Conservation (phyloP, 1,140 invertebrate genomes). For the Adoxophyes honmai region DNA sequence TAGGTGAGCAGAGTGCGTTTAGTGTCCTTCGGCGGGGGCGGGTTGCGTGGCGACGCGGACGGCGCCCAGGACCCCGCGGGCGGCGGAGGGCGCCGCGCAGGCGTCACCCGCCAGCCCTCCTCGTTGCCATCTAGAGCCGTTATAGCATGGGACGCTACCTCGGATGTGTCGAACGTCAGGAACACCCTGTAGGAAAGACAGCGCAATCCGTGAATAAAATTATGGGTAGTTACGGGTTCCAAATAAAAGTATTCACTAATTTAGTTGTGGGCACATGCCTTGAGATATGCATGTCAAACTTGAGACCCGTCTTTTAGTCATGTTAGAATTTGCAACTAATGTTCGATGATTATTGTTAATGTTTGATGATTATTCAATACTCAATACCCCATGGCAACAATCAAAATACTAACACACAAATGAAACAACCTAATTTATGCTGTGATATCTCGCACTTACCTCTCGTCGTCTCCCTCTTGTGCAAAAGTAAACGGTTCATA, state of each 20-base stretch:
- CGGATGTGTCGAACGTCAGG: conserved; percentile 94
- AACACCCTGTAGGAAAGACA: conserved; percentile 88
- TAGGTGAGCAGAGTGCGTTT: conserved; percentile 60
- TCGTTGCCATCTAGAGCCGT: conserved; percentile 89
- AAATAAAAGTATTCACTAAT: too few relatives aligned
- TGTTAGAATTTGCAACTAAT: too few relatives aligned
- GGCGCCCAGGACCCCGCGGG: conserved; percentile 47
- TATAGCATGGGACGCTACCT: conserved; percentile 91
- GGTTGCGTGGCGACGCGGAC: conserved; percentile 39
- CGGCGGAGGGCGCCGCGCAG: conserved; percentile 40
- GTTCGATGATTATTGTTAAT: too few relatives aligned
- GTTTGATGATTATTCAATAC: too few relatives aligned
- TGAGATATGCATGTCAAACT: too few relatives aligned
- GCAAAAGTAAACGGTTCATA: conserved; percentile 63
- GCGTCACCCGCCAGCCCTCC: conserved; percentile 80
- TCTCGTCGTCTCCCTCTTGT: conserved; percentile 56
- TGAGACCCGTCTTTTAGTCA: too few relatives aligned
- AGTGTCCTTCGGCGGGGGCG: conserved; percentile 56
- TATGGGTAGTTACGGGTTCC: too few relatives aligned
- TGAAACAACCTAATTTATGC: too few relatives aligned
- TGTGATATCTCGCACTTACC: conserved; percentile 41
- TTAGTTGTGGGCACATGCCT: too few relatives aligned
- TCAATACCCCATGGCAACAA: too few relatives aligned
- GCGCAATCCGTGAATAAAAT: too few relatives aligned
- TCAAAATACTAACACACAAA: too few relatives aligned